These are phyloP conservation scores for Pan paniscus DNA, from an alignment of 2,113 vertebrate species.

Conservation along the genomic window DNA sequence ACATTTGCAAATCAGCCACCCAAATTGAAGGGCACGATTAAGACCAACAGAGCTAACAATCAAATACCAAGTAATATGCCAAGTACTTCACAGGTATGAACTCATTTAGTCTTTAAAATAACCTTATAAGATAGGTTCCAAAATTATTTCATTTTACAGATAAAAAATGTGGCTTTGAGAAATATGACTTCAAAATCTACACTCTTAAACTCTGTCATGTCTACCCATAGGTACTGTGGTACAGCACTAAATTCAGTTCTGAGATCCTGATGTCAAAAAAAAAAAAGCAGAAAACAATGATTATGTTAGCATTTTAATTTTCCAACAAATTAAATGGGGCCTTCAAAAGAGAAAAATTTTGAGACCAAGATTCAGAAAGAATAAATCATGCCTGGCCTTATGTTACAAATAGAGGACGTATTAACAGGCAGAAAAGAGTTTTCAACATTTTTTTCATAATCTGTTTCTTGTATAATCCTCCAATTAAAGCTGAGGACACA, in stretches of 20 bases:
- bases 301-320: neutral
- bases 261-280: neutral
- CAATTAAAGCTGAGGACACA: neutral
- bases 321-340: neutral
- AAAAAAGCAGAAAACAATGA: neutral
- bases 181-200: neutral
- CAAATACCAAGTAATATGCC: neutral
- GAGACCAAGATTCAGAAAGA: neutral
- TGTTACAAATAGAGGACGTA: neutral
- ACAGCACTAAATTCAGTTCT: neutral
- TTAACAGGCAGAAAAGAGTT: neutral
- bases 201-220: neutral
- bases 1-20: neutral
- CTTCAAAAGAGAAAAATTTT: neutral
- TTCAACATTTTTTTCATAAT: neutral
- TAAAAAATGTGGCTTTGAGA: neutral
- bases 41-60: neutral
- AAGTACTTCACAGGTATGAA: neutral
- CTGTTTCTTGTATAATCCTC: neutral
- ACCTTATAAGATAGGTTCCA: neutral
- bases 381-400: neutral
- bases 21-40: neutral
- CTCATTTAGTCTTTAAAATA: slow-evolving; percentile 10
- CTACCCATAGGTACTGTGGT: neutral
- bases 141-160: slow-evolving; percentile 16